Evolutionary conservation across 2,113 vertebrate species (phyloP).

Genomic region (Oenanthe oenanthe): DNA sequence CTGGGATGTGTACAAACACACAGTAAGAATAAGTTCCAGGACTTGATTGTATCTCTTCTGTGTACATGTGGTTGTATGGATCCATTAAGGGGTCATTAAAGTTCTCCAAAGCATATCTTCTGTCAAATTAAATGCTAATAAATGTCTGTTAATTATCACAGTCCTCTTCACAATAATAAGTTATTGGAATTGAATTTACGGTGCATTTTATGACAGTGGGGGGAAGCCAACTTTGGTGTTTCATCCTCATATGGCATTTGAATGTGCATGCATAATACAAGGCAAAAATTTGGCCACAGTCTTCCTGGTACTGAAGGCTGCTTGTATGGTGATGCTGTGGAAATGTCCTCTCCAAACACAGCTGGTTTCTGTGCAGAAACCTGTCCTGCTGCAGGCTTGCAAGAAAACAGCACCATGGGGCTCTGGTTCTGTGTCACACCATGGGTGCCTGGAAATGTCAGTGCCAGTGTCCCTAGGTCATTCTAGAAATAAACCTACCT

Average conservation of each 20-base stretch:
- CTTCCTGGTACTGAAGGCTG: neutral
- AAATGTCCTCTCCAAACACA: neutral
- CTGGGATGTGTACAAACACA: slow-evolving; percentile 3
- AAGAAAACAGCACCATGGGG: accelerated
- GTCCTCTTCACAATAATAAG: neutral
- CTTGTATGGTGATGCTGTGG: neutral
- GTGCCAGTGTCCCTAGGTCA: accelerated
- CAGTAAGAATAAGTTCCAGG: neutral
- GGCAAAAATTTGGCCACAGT: neutral
- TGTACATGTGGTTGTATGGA: slow-evolving; percentile 21
- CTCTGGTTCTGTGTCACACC: neutral
- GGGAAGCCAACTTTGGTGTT: neutral
- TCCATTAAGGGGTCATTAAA: slow-evolving; percentile 52
- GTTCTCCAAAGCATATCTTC: slow-evolving; percentile 45
- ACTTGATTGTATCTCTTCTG: slow-evolving; percentile 23
- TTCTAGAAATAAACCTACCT: neutral
- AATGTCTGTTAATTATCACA: slow-evolving; percentile 42
- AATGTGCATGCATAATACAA: neutral
- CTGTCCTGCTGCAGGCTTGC: accelerated
- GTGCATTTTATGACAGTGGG: neutral
- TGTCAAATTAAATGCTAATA: slow-evolving; percentile 57
- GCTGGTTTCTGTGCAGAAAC: neutral
- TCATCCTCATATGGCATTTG: neutral
- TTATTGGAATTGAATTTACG: slow-evolving; percentile 21
- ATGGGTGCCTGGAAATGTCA: neutral